A percentile compares a stretch with the other conserved stretches of the same genome.
phyloP scores from a whole-genome alignment of 2,797 vertebrate genomes.

The Urophycis tenuis region DNA sequence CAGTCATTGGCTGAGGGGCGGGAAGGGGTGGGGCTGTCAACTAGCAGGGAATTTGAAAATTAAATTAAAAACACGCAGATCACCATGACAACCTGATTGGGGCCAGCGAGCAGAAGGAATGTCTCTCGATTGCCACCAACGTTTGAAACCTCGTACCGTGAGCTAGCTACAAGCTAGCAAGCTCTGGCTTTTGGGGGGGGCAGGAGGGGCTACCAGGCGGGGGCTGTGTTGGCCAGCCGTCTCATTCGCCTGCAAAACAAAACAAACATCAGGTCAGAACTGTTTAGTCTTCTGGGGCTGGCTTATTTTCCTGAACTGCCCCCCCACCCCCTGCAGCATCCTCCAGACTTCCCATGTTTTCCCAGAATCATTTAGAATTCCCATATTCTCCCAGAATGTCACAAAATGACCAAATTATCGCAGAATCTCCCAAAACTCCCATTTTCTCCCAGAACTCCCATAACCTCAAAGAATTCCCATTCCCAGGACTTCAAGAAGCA shows the following conservation, averaged over 20 bases:
- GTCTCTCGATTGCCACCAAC: constrained; percentile 29
- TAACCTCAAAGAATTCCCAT: not conserved
- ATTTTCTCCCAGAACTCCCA: not conserved
- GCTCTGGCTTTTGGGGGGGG: not conserved
- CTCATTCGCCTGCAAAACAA: constrained; percentile 64
- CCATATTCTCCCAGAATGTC: not conserved
- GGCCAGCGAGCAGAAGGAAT: constrained; percentile 56
- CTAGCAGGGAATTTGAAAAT: constrained; percentile 32
- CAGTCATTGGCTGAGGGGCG: constrained; percentile 28
- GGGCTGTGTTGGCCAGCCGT: constrained; percentile 67
- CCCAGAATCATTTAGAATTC: not conserved
- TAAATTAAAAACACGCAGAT: constrained; percentile 21
- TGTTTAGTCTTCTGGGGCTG: not conserved
- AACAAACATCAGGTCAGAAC: not conserved
- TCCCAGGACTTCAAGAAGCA: too few relatives aligned
- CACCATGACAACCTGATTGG: not conserved
- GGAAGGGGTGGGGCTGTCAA: constrained; percentile 32
- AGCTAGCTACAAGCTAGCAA: not conserved
- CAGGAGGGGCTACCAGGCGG: constrained; percentile 77
- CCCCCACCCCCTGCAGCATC: not conserved
- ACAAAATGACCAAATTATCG: too few relatives aligned
- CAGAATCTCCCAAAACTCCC: too few relatives aligned
- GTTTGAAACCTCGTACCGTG: constrained; percentile 21
- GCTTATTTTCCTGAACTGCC: not conserved
- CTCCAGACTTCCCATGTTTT: not conserved